Conservation (phyloP, 53 echinoderm and acorn worm species). For the Glandiceps talaboti region DNA sequence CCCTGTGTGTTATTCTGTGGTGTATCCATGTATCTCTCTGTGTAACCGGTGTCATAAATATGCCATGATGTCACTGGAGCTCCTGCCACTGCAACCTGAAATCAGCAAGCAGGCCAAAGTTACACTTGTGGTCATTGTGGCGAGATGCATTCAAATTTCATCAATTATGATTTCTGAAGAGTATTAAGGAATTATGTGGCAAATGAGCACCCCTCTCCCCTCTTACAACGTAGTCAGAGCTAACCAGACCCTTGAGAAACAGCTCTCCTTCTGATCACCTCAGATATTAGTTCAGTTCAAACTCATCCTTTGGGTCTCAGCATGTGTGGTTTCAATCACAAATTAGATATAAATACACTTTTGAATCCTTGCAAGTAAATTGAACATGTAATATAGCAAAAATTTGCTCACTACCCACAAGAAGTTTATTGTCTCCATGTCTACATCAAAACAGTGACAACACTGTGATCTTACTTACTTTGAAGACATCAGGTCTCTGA, state of each 20-base stretch:
- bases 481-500: slow-evolving; percentile 78
- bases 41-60: slow-evolving; percentile 97
- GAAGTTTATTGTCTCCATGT: no score
- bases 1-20: slow-evolving; percentile 90
- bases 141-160: no score
- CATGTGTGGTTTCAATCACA: no score
- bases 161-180: background rate
- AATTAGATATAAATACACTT: background rate
- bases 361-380: no score
- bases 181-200: background rate
- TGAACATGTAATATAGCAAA: no score
- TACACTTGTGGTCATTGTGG: no score
- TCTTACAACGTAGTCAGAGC: background rate
- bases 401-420: no score
- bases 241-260: background rate
- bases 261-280: no score
- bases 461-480: no score
- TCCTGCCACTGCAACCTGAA: slow-evolving; percentile 85
- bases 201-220: background rate
- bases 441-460: no score
- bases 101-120: background rate
- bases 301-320: no score
- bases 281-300: no score
- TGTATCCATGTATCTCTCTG: slow-evolving; percentile 96
- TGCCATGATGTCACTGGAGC: slow-evolving; percentile 98